Evolutionary conservation across 2,888 invertebrate species (phyloP), one percentile per base, ranked within the genome.

Genomic region (Anodontia alba): DNA sequence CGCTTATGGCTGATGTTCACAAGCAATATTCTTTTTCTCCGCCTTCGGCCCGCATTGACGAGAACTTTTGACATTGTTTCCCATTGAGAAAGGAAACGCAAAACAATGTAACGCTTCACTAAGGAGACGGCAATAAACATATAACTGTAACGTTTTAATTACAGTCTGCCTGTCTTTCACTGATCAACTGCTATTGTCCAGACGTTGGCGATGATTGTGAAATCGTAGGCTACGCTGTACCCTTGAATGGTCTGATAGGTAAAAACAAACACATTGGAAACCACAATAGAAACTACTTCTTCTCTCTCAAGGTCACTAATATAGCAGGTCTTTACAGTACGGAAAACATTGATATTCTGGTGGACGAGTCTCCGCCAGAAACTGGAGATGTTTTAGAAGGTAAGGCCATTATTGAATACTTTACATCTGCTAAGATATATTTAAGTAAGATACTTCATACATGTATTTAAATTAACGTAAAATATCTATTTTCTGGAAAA

Each of bases 351-450:
- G 82, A 83, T 29, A 81, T 89, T 20, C 67, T 86, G 29, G 78
- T 87, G 26, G 89, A 89, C 33, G 79, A 82, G 17, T 87, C 89
- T n/a, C 80, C 84, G 12, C 89, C 89, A 23, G 78, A 73, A 42
- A 29, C 43, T 1, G 89, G 89, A 20, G 76, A 83, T 20, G 83
- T 88, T 12, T 33, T 75, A 20, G 86, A 86, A 79, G 86, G 83
- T 57, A 36, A 20, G 42, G 7, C 15, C 42, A 42, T 42, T 42
- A 15, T 42, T 7, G 7, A 42, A 42, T 10, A 7, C 8, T 15
- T 10, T 7, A 42, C 7, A 42, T 42, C 7, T 42, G 15, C 42
- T 10, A 42, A 10, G 42, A 10, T 10, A 10, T 42, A 10, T 7
- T 42, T 10, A 42, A 42, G 42, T 42, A 42, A 10, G 15, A 7